These are phyloP conservation scores for Neodiprion virginianus DNA, from an alignment of 1,140 invertebrate species.

Conservation along the genomic window DNA sequence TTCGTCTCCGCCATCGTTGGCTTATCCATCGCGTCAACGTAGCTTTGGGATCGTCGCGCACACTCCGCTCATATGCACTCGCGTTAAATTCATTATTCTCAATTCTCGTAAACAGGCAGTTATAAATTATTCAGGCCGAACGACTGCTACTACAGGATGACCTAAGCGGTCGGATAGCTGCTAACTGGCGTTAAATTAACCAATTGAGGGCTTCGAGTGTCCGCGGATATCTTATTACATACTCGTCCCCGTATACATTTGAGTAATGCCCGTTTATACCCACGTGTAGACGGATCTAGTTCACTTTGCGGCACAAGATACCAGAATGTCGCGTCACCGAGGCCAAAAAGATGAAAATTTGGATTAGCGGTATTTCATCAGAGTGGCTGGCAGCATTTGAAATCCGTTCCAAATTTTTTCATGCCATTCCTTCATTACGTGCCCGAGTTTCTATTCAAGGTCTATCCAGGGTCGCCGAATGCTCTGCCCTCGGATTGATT, in stretches of 20 bases:
- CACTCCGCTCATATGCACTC: conserved; percentile 8
- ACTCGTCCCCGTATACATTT: conserved; percentile 39
- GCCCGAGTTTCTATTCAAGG: neutral
- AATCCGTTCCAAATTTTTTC: too few species aligned
- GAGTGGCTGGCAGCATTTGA: too few species aligned
- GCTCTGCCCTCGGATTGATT: conserved; percentile 1
- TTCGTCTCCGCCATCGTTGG: neutral
- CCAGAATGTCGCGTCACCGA: too few species aligned
- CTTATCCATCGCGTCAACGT: neutral
- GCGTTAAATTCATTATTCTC: conserved; percentile 60
- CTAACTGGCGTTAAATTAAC: conserved; percentile 63
- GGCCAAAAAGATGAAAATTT: too few species aligned
- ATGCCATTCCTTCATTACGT: neutral
- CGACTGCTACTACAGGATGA: conserved; percentile 54
- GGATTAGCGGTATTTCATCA: too few species aligned
- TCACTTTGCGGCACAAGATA: neutral
- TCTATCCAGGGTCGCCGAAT: neutral
- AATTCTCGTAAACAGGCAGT: conserved; percentile 64
- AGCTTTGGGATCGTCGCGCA: conserved; percentile 17
- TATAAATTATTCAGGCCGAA: conserved; percentile 65
- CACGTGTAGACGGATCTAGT: neutral
- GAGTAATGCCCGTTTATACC: neutral
- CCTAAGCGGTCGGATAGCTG: conserved; percentile 60
- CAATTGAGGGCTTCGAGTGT: conserved; percentile 65
- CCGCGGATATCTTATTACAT: conserved; percentile 65